phyloP scores from a whole-genome alignment of 2,888 invertebrate genomes.

The Myathropa florea region DNA sequence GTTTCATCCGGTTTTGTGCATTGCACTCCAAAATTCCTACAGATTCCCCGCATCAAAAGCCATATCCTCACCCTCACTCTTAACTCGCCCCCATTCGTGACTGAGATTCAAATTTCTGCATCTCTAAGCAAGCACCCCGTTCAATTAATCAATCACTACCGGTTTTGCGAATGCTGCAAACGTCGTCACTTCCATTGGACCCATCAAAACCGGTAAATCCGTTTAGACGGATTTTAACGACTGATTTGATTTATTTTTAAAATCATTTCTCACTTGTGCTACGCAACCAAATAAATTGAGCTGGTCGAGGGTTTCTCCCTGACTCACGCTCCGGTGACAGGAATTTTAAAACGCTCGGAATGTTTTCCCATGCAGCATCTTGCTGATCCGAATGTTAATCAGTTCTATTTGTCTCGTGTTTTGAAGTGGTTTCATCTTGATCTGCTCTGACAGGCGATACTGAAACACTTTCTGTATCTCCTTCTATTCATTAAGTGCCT shows the following conservation, averaged over 20 bases:
- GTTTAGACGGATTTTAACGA: not conserved
- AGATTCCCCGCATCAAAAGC: too few species aligned
- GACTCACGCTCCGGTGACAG: not conserved
- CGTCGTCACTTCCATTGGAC: not conserved
- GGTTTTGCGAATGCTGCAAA: not conserved
- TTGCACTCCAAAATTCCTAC: too few species aligned
- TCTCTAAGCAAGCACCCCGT: not conserved
- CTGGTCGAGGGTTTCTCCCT: not conserved
- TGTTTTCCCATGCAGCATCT: not conserved
- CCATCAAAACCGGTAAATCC: not conserved
- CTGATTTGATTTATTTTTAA: not conserved
- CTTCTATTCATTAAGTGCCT: too few species aligned
- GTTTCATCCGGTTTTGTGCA: too few species aligned
- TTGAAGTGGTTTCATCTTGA: too few species aligned
- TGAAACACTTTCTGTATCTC: too few species aligned
- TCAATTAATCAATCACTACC: not conserved
- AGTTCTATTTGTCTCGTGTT: not conserved
- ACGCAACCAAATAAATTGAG: too few species aligned
- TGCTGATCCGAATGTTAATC: not conserved
- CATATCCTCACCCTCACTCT: not conserved
- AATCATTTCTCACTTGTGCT: too few species aligned
- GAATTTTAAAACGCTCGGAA: not conserved
- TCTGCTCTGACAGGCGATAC: too few species aligned
- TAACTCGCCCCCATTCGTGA: not conserved
- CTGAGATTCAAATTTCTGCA: not conserved